Evolutionary conservation across 2,797 vertebrate species (phyloP), one percentile per base, ranked within the genome.

Genomic region (Hemibagrus guttatus): DNA sequence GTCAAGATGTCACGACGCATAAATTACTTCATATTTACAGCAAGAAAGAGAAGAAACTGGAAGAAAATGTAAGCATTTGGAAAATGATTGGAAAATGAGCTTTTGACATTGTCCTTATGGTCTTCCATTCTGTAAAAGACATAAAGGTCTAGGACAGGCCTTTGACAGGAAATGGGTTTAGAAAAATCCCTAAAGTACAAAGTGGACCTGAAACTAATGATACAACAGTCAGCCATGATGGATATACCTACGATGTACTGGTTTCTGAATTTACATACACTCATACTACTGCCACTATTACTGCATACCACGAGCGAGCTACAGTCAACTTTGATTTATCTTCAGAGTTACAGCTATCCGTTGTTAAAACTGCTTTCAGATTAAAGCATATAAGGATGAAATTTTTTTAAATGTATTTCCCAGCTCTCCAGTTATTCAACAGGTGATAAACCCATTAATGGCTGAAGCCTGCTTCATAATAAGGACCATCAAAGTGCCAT

Each of bases 401-500:
- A 12, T 12, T 11, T 56, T 75, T 23, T 16, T 21, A 28, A 8
- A 49, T 49, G 7, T 17, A 52, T 23, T 35, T 14, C 14, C n/a
- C 28, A 80, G 35, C 39, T 46, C 26, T 63, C 13, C 26, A 42
- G 56, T 63, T 39, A 63, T 63, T 81, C 79, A 63, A 14, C 78
- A 81, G 78, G 78, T 81, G 79, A 81, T 63, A 63, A 81, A 81
- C 13, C n/a, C 81, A 66, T 89, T 85, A 54, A 78, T 68, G 61
- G 42, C 82, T 35, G 14, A 35, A 83, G 52, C 64, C 23, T 61
- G 63, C 39, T 76, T 85, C 35, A 69, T 78, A 21, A 87, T 83
- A 86, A 88, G 71, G 46, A 82, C 84, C 81, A 87, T 90, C 81
- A 90, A 88, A 82, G 72, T 66, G 79, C 86, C 75, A 66, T 83